phyloP scores from a whole-genome alignment of 2,888 invertebrate genomes.

The Cephus pygmeus region DNA sequence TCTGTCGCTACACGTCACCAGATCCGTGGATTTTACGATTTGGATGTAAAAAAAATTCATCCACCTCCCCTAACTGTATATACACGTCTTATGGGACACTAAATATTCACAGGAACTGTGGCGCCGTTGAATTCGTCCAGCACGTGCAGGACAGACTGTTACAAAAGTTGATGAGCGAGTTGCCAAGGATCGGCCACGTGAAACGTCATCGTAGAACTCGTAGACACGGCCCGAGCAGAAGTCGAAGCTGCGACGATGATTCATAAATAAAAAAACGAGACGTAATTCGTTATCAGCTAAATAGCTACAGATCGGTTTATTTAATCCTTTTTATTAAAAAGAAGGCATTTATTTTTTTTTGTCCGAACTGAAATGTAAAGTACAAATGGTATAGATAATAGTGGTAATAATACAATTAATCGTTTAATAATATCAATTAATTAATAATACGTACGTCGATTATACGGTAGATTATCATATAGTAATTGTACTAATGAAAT shows the following conservation, averaged over 20 bases:
- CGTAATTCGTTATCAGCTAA: not conserved
- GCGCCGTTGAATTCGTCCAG: conserved; percentile 24
- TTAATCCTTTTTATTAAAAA: conserved; percentile 60
- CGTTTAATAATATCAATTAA: conserved; percentile 64
- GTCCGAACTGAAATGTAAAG: conserved; percentile 63
- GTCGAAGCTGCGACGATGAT: conserved; percentile 9
- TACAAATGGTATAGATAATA: conserved; percentile 66
- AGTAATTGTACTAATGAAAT: conserved; percentile 65
- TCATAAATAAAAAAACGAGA: not conserved
- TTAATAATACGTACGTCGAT: conserved; percentile 51
- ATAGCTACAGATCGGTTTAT: conserved; percentile 7
- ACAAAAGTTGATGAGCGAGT: conserved; percentile 34
- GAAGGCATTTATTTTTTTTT: conserved; percentile 65
- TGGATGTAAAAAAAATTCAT: conserved; percentile 34
- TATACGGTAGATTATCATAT: conserved; percentile 43
- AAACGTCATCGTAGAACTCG: conserved; percentile 18
- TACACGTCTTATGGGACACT: not conserved
- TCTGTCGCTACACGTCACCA: conserved; percentile 43
- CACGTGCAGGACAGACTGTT: conserved; percentile 28
- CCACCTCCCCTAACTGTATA: not conserved
- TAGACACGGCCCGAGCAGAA: conserved; percentile 25
- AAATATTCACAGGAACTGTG: conserved; percentile 24
- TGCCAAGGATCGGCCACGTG: conserved; percentile 26
- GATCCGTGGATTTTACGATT: conserved; percentile 42
- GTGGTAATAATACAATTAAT: conserved; percentile 61